Base-by-base conservation (phyloP, 2,888 invertebrate species). In the Scaptomyza flava region DNA sequence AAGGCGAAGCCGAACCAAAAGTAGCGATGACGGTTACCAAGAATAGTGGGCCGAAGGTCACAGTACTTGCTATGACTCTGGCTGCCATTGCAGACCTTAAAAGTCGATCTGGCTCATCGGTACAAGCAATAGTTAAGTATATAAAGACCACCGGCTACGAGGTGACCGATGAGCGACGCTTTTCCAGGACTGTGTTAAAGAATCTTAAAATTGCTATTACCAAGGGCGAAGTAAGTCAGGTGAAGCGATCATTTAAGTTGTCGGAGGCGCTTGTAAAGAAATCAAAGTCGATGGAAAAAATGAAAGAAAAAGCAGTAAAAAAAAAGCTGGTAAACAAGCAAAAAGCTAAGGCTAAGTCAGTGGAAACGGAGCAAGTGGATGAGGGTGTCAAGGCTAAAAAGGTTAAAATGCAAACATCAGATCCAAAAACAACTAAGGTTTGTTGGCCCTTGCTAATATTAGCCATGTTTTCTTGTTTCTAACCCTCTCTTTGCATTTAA, bases 61-160 rank as follows among this genome's bases (percentile, higher is more conserved):
- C 6, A 27, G 4, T 27, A 27, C 3, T 27, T 27, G 27, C 27
- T 27, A 27, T 27, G 27, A 6, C 27, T 27, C 27, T 27, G 6
- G 27, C 27, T 27, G 27, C 27, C 27, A 27, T 27, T 27, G 27
- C 30, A 3, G 8, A 7, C 0, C n/a, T 74, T 4, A 46, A 33
- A 11, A 62, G 38, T 38, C 65, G 68, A 7, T 47, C 30, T 1
- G 73, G 73, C 9, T 74, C 72, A 3, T 74, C 73, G 1, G 56
- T 57, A 11, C 5, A 0, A 0, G 73, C 73, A 11, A 74, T 74
- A 14, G 12, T 59, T 0, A 74, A 66, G 30, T 60, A 36, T 20
- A 42, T 72, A 2, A 60, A 48, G 36, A 34, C 52, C 7, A 27
- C 8, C 20, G 71, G 70, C 9, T 48, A 58, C 12, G 42, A 43